Conservation (phyloP, 2,888 invertebrate genomes). For the Drosophila meridionalis region DNA sequence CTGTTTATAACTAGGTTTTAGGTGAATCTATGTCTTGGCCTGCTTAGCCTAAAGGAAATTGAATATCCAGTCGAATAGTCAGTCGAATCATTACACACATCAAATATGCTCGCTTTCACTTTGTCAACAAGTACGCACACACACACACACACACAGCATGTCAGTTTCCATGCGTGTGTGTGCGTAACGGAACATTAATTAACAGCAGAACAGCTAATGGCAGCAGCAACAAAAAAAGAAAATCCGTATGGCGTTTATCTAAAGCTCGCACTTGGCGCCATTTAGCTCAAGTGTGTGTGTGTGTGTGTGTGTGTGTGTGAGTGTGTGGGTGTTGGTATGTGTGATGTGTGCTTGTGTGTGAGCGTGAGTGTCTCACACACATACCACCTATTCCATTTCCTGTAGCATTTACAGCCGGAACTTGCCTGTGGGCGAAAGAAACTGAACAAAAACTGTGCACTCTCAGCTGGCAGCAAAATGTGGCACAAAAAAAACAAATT, state of each 20-base stretch:
- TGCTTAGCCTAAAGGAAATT: too few species aligned
- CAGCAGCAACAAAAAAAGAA: constrained; percentile 22
- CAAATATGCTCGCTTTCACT: background rate
- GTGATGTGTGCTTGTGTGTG: background rate
- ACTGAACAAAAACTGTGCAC: constrained; percentile 20
- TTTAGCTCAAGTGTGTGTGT: constrained; percentile 18
- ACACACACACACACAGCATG: constrained; percentile 2
- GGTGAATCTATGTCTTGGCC: too few species aligned
- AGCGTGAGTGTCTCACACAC: constrained; percentile 3
- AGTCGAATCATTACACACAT: background rate
- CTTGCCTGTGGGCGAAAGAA: background rate
- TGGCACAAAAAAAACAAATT: constrained; percentile 10
- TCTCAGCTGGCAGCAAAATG: constrained; percentile 1
- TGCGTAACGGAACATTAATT: constrained; percentile 68
- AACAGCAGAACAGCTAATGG: constrained; percentile 54
- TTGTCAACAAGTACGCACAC: background rate
- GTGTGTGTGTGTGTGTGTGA: background rate
- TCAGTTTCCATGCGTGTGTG: constrained; percentile 19
- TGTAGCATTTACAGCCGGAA: constrained; percentile 38
- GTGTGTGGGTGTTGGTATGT: constrained; percentile 1
- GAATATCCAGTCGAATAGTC: too few species aligned
- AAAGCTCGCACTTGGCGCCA: constrained; percentile 61
- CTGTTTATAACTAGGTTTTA: too few species aligned
- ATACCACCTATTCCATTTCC: constrained; percentile 20
- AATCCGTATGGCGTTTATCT: constrained; percentile 62